Evolutionary conservation across 2,797 vertebrate genomes (phyloP).

Genomic region (Prunella strophiata): DNA sequence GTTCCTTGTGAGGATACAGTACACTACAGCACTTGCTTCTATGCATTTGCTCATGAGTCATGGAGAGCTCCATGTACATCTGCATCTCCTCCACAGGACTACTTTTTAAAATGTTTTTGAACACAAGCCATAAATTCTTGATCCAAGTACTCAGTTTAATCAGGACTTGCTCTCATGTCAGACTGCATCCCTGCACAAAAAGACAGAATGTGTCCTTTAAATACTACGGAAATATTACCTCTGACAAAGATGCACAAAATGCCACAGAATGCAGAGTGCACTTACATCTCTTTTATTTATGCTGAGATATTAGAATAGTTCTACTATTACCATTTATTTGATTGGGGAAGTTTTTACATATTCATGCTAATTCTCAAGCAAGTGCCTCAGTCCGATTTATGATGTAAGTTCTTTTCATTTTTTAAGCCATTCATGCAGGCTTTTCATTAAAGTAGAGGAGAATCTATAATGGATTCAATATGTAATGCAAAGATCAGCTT

Average conservation of each 20-base stretch:
- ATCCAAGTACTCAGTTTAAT: not conserved
- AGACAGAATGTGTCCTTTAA: not conserved
- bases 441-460: conserved; percentile 61
- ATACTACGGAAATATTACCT: not conserved
- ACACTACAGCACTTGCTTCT: not conserved
- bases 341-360: conserved; percentile 5
- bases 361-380: conserved; percentile 35
- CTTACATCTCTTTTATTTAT: not conserved
- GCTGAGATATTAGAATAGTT: not conserved
- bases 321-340: not conserved
- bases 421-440: conserved; percentile 18
- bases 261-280: not conserved
- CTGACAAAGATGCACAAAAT: not conserved
- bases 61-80: not conserved
- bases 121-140: not conserved
- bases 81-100: not conserved
- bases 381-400: conserved; percentile 14
- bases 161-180: not conserved
- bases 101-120: not conserved
- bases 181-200: not conserved
- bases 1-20: not conserved
- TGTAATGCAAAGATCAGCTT: conserved; percentile 63
- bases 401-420: conserved; percentile 7
- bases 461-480: conserved; percentile 48
- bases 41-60: not conserved